phyloP scores from a whole-genome alignment of 2,888 invertebrate genomes.

The Heliconius cydno region DNA sequence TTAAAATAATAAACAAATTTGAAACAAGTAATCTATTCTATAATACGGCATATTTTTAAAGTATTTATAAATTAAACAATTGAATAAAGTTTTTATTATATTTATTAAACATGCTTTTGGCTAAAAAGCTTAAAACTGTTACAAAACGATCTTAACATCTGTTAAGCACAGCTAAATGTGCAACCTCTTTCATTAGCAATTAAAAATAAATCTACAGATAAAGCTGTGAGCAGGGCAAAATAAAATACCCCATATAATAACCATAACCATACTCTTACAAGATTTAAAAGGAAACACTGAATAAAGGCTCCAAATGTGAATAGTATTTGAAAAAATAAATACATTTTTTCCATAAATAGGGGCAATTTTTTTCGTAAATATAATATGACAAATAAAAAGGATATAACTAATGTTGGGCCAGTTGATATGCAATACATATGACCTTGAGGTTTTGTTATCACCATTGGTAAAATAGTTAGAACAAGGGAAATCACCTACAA shows the following conservation, averaged over 20 bases:
- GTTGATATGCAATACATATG: conserved; percentile 80
- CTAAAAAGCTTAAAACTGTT: conserved; percentile 10
- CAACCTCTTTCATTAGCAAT: conserved; percentile 79
- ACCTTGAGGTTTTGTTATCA: conserved; percentile 68
- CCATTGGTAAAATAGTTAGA: conserved; percentile 65
- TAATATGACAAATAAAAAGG: conserved; percentile 70
- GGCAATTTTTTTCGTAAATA: conserved; percentile 75
- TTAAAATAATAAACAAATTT: neutral
- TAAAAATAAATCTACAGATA: conserved; percentile 72
- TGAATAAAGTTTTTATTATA: neutral
- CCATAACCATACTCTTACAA: conserved; percentile 73
- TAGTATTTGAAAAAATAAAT: conserved; percentile 78
- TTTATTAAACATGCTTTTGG: neutral
- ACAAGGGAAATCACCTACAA: conserved; percentile 69
- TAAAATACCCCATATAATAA: conserved; percentile 73
- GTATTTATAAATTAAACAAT: conserved; percentile 30
- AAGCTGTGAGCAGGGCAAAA: conserved; percentile 69
- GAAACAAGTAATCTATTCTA: neutral
- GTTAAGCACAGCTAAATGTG: conserved; percentile 77
- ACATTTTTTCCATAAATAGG: conserved; percentile 80
- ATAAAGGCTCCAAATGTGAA: conserved; percentile 78
- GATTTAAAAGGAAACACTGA: conserved; percentile 76
- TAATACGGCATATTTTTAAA: neutral
- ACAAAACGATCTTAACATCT: conserved; percentile 15
- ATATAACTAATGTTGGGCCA: conserved; percentile 75